Evolutionary conservation across 2,888 invertebrate species (phyloP), one percentile per base, ranked within the genome.

Genomic region (Spodoptera exigua): DNA sequence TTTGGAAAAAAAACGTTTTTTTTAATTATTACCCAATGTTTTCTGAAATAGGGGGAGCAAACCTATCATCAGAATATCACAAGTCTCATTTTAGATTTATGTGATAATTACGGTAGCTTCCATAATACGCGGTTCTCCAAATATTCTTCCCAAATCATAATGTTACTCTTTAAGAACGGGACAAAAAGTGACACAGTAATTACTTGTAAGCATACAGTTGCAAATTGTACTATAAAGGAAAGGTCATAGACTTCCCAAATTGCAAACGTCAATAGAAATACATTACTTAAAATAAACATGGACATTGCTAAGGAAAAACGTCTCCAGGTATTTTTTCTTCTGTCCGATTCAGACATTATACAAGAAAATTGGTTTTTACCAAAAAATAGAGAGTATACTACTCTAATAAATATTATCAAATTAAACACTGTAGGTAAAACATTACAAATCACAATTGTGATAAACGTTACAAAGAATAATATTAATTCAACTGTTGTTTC

Each of bases 241-340:
- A 27, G 27, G 1, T 27, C 9, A 9, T 9, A 27, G 5, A 27
- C 1, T 7, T 58, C 59, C 66, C 51, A 58, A 16, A 66, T 27
- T 13, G 59, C 14, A 16, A 39, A 45, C 0, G 53, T 45, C 3
- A 45, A 40, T 5, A 61, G 27, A n/a, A 61, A 11, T 2, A 63
- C 11, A 4, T 63, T 53, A 13, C 61, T 46, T 9, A 63, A 46
- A 34, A 61, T 12, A 32, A 61, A 61, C 12, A 63, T 46, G 0
- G 45, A 35, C 7, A n/a, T 41, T 0, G 54, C 64, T 13, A 40
- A 3, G 1, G n/a, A 41, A 2, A 63, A 27, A 2, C 64, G 64
- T 3, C 35, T 27, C 35, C 4, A 17, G 32, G 36, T 45, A 40
- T 1, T 61, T 36, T 18, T 21, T 51, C n/a, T n/a, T 21, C 14